Percentiles rank a stretch among this genome's conserved stretches.
phyloP scores from a whole-genome alignment of 1,140 invertebrate genomes.

The Vollenhovia emeryi region DNA sequence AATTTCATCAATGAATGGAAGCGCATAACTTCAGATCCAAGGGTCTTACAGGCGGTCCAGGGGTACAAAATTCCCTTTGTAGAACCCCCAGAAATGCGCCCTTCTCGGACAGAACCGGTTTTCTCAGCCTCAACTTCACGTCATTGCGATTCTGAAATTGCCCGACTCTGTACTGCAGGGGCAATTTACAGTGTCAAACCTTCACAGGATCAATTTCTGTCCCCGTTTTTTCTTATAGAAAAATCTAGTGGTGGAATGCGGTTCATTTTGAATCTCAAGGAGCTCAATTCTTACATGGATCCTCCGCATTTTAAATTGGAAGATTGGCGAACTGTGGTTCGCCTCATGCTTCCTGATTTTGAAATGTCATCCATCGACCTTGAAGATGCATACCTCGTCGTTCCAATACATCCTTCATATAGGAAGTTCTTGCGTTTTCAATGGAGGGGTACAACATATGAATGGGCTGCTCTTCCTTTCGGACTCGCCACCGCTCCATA shows the following conservation, averaged over 20 bases:
- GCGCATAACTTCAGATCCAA: too few species aligned
- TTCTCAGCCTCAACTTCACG: too few species aligned
- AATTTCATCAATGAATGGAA: too few species aligned
- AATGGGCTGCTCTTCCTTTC: not conserved
- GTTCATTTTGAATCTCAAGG: not conserved
- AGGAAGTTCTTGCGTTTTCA: not conserved
- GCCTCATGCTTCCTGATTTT: not conserved
- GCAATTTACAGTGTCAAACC: too few species aligned
- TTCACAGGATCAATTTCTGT: not conserved
- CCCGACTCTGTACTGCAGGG: too few species aligned
- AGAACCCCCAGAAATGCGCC: too few species aligned
- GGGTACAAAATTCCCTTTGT: too few species aligned
- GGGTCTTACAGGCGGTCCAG: too few species aligned
- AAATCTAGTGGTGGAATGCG: not conserved
- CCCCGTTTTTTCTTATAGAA: not conserved
- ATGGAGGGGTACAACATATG: not conserved
- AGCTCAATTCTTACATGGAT: not conserved
- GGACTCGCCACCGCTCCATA: too few species aligned
- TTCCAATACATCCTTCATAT: not conserved
- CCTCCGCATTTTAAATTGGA: not conserved
- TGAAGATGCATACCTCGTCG: not conserved
- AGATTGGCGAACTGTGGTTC: too few species aligned
- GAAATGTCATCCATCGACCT: not conserved
- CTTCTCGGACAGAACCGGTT: too few species aligned
- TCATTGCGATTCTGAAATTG: too few species aligned